These are phyloP conservation scores for Pseudomyrmex sp. DNA, from an alignment of 1,140 invertebrate species.

Conservation along the genomic window DNA sequence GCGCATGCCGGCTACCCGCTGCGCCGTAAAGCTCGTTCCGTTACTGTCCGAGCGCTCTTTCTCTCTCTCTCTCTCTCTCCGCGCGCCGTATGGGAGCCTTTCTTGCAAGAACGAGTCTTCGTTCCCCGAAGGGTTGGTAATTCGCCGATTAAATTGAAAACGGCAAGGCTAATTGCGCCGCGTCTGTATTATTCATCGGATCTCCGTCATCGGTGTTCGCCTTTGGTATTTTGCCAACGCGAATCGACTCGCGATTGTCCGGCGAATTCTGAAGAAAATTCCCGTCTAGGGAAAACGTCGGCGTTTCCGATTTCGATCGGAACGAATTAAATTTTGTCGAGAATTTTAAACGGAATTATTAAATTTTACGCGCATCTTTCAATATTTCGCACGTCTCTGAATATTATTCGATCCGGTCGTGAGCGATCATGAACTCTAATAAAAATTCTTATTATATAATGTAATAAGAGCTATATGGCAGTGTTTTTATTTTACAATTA, in stretches of 20 bases:
- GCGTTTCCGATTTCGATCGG: too few species aligned
- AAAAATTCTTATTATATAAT: background rate
- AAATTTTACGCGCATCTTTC: too few species aligned
- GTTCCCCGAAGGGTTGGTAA: conserved; percentile 84
- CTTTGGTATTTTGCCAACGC: conserved; percentile 10
- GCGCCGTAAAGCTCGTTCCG: conserved; percentile 58
- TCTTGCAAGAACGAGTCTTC: conserved; percentile 71
- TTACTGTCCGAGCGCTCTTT: conserved; percentile 31
- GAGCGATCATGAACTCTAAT: too few species aligned
- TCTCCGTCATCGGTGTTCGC: conserved; percentile 37
- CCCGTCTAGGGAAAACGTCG: background rate
- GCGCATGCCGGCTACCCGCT: conserved; percentile 71
- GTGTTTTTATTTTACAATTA: conserved; percentile 51
- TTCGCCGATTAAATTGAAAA: conserved; percentile 85
- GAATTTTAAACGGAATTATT: too few species aligned
- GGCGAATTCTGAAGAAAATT: background rate
- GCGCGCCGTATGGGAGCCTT: conserved; percentile 64
- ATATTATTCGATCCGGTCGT: too few species aligned
- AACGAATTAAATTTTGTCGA: too few species aligned
- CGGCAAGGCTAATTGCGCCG: conserved; percentile 82
- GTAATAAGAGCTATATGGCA: background rate
- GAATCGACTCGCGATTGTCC: background rate
- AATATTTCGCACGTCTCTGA: too few species aligned
- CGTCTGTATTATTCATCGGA: conserved; percentile 83
- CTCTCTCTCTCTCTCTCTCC: background rate